These are phyloP conservation scores for Aleadryas rufinucha DNA, from an alignment of 2,113 vertebrate genomes.

Conservation along the genomic window DNA sequence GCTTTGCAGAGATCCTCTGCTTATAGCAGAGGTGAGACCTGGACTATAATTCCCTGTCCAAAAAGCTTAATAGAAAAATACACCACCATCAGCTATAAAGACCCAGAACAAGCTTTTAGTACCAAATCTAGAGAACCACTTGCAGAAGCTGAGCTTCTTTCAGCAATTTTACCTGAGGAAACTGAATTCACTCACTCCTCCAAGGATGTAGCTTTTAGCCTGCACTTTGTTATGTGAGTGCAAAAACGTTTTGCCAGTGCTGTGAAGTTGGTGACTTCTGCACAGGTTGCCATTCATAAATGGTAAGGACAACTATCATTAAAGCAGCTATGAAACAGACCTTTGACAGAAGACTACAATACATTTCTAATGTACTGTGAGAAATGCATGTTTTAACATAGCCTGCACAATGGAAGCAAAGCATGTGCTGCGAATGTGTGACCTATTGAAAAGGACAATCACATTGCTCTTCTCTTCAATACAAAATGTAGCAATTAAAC, in stretches of 20 bases:
- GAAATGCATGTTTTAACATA: not conserved
- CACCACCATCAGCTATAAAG: not conserved
- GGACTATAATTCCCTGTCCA: not conserved
- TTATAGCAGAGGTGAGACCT: not conserved
- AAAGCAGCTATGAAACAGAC: not conserved
- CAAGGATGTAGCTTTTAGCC: not conserved
- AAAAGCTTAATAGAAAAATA: not conserved
- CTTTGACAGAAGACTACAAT: not conserved
- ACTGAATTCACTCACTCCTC: not conserved
- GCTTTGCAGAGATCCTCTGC: not conserved
- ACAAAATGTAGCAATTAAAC: not conserved
- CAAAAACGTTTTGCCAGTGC: accelerated
- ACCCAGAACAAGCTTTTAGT: not conserved
- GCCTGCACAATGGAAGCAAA: not conserved
- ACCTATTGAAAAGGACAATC: not conserved
- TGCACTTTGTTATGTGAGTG: not conserved
- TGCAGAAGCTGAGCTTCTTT: not conserved
- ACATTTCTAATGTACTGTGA: not conserved
- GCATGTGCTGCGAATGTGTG: not conserved
- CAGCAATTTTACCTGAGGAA: not conserved
- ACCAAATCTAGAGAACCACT: not conserved
- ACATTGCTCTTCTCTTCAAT: not conserved
- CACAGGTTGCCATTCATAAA: not conserved
- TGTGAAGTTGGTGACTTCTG: not conserved
- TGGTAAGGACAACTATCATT: not conserved